Base-by-base conservation (phyloP, 1,140 invertebrate genomes). In the Apis cerana region DNA sequence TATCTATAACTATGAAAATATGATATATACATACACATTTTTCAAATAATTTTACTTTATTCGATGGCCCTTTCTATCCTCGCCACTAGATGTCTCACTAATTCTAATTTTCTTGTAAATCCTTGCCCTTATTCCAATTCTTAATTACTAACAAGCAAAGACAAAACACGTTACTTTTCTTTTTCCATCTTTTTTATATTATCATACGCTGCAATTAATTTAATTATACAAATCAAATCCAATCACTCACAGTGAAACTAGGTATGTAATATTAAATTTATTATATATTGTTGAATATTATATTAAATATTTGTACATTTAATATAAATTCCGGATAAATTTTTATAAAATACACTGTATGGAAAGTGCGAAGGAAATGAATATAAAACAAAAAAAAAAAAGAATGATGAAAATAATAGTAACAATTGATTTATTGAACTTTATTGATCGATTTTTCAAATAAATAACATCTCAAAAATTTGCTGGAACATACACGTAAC, bases 391-490 rank as follows among this genome's bases (percentile, higher is more conserved):
- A 17, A 23, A 68, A 23, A 33, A 23, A 50, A 11, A n/a, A 68
- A 15, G 21, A 68, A 52, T 11, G 33, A 43, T 43, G 33, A 7
- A 33, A 43, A 69, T 13, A 13, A 21, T 0, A 21, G 1, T 79
- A 56, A 75, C 69, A 59, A 71, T 78, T 75, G 69, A 84, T 69
- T 48, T 72, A 72, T 69, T 74, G 58, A 59, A 78, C 69, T 56
- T 80, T 75, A 70, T 85, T 58, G 27, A 85, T 79, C 61, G 64
- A 61, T 71, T 68, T 85, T 67, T 68, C 75, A 59, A 77, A 50
- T 64, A 43, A 43, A 23, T 64, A 50, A n/a, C 52, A 75, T 77
- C 71, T 27, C 58, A 84, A 86, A 85, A 86, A 86, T 85, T 86
- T 58, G 50, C 56, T 19, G 52, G 67, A 68, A 81, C 72, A 61